A percentile compares a stretch with the other conserved stretches of the same genome.
phyloP scores from a whole-genome alignment of 2,113 vertebrate species.

The Erythrolamprus reginae region DNA sequence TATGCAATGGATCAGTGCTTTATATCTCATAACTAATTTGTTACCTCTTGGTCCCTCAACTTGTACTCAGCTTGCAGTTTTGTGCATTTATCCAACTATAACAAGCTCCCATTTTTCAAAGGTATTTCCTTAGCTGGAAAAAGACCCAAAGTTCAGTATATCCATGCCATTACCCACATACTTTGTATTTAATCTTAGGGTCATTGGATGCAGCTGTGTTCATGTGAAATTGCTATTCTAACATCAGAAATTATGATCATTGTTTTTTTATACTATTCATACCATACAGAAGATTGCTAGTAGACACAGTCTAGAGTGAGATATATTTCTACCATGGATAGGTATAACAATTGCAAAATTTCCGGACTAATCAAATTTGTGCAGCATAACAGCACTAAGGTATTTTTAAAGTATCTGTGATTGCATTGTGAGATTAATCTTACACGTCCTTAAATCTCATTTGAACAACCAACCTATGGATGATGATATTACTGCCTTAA shows the following conservation, averaged over 20 bases:
- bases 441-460: background rate
- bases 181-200: background rate
- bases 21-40: background rate
- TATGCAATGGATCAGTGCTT: background rate
- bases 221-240: background rate
- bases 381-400: background rate
- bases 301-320: background rate
- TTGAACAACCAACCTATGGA: background rate
- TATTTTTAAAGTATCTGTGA: background rate
- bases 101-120: background rate
- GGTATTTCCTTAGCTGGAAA: background rate
- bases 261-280: background rate
- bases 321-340: background rate
- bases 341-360: background rate
- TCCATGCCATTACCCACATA: background rate
- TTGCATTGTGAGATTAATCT: background rate
- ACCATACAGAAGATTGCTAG: background rate
- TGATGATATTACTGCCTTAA: background rate
- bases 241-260: background rate
- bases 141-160: background rate
- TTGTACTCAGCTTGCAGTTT: background rate
- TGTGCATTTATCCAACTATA: background rate
- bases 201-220: background rate
- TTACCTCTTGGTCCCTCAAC: background rate
- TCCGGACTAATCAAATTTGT: background rate